Percentiles rank a stretch among this genome's conserved stretches.
Conservation (phyloP, 2,113 vertebrate species). For the Perca flavescens region DNA sequence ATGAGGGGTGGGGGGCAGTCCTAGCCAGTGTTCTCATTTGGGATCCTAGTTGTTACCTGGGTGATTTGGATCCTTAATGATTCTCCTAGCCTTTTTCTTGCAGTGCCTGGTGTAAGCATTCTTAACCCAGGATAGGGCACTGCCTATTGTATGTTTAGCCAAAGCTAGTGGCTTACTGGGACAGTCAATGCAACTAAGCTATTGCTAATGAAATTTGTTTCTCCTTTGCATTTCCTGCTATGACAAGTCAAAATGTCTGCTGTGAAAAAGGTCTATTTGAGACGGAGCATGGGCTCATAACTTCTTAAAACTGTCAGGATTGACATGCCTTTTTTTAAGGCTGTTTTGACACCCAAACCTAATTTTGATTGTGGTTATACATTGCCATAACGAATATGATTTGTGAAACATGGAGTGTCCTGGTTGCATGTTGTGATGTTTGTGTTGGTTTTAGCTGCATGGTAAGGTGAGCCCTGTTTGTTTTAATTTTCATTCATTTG, state of each 20-base stretch:
- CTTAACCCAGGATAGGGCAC: too few relatives aligned
- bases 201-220: neutral
- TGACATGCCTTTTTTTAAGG: neutral
- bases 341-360: too few relatives aligned
- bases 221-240: neutral
- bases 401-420: neutral
- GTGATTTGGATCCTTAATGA: too few relatives aligned
- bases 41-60: too few relatives aligned
- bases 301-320: neutral
- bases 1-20: too few relatives aligned
- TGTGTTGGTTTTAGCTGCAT: slow-evolving; percentile 34
- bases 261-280: neutral
- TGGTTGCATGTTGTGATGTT: slow-evolving; percentile 45
- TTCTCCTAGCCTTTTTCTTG: too few relatives aligned
- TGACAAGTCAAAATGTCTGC: neutral
- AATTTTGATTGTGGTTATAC: neutral
- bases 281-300: neutral
- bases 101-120: too few relatives aligned
- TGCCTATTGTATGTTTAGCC: too few relatives aligned
- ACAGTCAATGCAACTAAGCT: neutral
- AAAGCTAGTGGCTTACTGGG: neutral
- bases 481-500: neutral
- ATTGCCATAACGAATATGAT: neutral
- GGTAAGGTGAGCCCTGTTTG: neutral
- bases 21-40: too few relatives aligned